Conservation (phyloP, 2,113 vertebrate genomes). For the Chiloscyllium plagiosum region DNA sequence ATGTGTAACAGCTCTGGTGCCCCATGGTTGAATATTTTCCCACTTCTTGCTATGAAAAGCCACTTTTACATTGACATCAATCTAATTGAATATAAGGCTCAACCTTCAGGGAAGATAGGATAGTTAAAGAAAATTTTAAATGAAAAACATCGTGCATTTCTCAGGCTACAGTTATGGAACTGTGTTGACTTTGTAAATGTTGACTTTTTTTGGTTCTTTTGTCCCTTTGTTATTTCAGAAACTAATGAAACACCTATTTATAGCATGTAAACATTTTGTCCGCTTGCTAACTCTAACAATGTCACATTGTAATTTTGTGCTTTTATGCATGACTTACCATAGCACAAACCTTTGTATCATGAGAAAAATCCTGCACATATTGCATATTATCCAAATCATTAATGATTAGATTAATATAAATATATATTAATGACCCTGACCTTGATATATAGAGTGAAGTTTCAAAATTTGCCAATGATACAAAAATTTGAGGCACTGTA, state of each 20-base stretch:
- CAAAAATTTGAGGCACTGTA: neutral
- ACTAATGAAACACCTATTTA: neutral
- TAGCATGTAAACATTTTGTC: neutral
- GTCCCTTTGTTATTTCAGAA: neutral
- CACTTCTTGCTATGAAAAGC: neutral
- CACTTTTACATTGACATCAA: neutral
- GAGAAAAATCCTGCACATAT: too few species aligned
- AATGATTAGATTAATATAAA: too few species aligned
- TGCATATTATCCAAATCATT: too few species aligned
- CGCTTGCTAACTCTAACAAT: neutral
- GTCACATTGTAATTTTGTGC: neutral
- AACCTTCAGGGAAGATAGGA: neutral
- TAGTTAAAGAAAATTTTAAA: neutral
- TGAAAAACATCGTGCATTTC: neutral
- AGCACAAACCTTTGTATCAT: neutral
- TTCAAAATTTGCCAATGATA: neutral
- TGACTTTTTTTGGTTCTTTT: neutral
- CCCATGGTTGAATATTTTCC: neutral
- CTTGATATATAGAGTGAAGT: neutral
- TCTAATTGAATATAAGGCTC: neutral
- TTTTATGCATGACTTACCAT: neutral
- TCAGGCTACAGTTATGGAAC: neutral
- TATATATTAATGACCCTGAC: neutral
- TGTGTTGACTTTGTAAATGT: neutral
- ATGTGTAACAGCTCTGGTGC: neutral